A percentile compares a stretch with the other conserved stretches of the same genome.
Evolutionary conservation across 2,888 invertebrate species (phyloP).

Genomic region (Troides helena): DNA sequence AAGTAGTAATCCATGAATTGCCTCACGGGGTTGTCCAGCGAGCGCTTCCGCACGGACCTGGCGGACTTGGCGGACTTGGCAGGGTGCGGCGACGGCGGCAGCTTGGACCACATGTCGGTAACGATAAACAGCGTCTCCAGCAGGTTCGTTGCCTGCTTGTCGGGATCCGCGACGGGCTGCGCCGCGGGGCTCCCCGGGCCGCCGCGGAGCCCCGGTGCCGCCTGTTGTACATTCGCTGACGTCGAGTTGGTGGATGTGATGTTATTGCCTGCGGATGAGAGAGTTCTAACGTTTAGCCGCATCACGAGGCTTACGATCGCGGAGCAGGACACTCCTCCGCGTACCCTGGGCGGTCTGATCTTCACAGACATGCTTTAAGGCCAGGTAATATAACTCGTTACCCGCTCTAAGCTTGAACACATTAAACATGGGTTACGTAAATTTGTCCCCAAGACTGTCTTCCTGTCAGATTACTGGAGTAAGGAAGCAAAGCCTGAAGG

Average conservation of each 20-base stretch:
- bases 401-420: no score
- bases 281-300: neutral
- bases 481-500: no score
- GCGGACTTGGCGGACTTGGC: slow-evolving; percentile 36
- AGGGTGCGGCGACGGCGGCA: slow-evolving; percentile 26
- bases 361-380: no score
- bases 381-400: no score
- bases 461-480: no score
- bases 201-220: neutral
- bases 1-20: slow-evolving; percentile 56
- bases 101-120: slow-evolving; percentile 46
- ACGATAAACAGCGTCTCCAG: slow-evolving; percentile 36
- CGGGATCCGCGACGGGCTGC: neutral
- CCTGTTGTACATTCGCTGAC: neutral
- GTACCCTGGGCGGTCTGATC: no score
- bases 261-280: neutral
- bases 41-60: slow-evolving; percentile 47
- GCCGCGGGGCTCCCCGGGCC: neutral
- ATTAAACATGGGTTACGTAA: no score
- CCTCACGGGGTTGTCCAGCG: slow-evolving; percentile 43
- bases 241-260: neutral
- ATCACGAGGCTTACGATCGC: no score
- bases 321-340: no score
- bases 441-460: no score
- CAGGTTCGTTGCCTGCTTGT: neutral